phyloP scores from a whole-genome alignment of 2,113 vertebrate species.

The Prionailurus bengalensis region DNA sequence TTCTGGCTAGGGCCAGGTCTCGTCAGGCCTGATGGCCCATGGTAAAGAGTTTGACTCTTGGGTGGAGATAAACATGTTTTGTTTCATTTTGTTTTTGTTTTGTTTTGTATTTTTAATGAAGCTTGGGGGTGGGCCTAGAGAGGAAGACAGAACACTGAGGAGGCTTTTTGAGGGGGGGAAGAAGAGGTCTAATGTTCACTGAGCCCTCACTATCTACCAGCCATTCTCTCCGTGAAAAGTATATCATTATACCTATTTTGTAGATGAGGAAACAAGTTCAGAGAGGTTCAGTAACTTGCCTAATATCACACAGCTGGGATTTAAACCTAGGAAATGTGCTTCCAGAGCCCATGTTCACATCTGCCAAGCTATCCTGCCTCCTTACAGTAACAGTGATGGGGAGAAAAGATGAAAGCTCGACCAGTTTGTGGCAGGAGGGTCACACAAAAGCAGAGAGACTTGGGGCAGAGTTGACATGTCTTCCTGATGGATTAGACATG shows the following conservation, averaged over 20 bases:
- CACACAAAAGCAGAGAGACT: background rate
- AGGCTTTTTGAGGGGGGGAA: background rate
- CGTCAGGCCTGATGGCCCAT: background rate
- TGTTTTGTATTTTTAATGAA: conserved; percentile 7
- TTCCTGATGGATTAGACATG: background rate
- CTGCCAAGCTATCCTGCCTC: background rate
- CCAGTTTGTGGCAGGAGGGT: background rate
- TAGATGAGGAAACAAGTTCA: background rate
- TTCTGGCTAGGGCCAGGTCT: background rate
- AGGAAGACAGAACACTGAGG: background rate
- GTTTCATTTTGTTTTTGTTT: background rate
- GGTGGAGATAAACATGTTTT: background rate
- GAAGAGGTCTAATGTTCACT: background rate
- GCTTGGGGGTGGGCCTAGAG: background rate
- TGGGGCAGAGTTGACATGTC: background rate
- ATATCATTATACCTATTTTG: background rate
- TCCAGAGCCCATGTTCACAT: background rate
- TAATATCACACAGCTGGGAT: background rate
- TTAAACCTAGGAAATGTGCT: background rate
- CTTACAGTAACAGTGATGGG: background rate
- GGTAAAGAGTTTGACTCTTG: background rate
- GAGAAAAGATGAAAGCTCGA: background rate
- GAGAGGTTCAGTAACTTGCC: background rate
- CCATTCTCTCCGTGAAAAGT: background rate
- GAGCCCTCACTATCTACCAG: background rate